These are phyloP conservation scores for Yoshiicerus persimilis DNA, from an alignment of 1,140 invertebrate genomes.

Conservation along the genomic window DNA sequence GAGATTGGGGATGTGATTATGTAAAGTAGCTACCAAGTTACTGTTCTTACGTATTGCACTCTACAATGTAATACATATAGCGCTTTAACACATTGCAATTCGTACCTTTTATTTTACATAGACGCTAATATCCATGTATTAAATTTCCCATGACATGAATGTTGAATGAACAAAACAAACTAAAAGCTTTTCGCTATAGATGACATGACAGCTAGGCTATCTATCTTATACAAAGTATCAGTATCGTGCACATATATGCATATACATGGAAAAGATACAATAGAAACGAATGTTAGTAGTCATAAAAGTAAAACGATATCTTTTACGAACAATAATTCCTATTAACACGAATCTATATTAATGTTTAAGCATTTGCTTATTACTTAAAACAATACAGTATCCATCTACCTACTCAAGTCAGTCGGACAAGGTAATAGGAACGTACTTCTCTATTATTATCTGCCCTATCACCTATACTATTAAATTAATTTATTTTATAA, in stretches of 20 bases:
- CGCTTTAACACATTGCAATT: background rate
- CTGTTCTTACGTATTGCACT: background rate
- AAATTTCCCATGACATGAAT: conserved; percentile 13
- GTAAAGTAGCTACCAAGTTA: background rate
- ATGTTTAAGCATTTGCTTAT: background rate
- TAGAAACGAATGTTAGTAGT: no score
- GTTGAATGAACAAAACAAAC: conserved; percentile 8
- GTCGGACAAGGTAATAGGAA: background rate
- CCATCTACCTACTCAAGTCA: background rate
- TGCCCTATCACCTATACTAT: background rate
- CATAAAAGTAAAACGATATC: background rate
- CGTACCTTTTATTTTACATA: background rate
- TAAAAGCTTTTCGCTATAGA: background rate
- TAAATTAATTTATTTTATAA: background rate
- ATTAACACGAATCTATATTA: background rate
- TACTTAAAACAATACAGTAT: background rate
- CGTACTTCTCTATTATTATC: background rate
- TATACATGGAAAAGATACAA: no score
- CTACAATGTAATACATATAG: no score
- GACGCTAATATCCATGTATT: conserved; percentile 1
- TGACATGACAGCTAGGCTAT: background rate
- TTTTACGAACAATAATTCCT: background rate
- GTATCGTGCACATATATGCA: background rate
- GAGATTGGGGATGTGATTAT: background rate
- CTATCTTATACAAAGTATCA: background rate